phyloP scores from a whole-genome alignment of 1,140 invertebrate genomes.

The Pomacea maculata region DNA sequence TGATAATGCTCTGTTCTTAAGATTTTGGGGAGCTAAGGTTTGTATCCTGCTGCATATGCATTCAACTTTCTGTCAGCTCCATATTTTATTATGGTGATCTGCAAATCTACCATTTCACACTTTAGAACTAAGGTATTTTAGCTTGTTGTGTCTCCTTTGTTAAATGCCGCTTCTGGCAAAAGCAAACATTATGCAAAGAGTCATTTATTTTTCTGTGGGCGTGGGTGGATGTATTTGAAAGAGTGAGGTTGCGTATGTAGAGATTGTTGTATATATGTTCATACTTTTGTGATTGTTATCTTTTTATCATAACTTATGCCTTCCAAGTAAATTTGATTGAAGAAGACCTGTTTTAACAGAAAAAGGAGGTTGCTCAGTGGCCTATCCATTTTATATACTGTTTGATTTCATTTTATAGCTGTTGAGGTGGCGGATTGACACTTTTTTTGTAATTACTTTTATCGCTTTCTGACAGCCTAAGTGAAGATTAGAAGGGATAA shows the following conservation, averaged over 20 bases:
- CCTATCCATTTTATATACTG: background rate
- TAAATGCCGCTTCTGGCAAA: background rate
- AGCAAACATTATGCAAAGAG: background rate
- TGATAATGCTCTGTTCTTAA: too few species aligned
- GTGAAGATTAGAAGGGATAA: too few species aligned
- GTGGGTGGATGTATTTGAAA: background rate
- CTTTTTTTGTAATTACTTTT: too few species aligned
- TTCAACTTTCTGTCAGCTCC: too few species aligned
- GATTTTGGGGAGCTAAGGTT: too few species aligned
- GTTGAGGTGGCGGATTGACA: too few species aligned
- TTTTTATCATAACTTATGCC: background rate
- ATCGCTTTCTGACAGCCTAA: too few species aligned
- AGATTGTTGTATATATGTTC: background rate
- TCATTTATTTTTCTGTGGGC: background rate
- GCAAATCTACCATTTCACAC: background rate
- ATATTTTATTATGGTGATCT: too few species aligned
- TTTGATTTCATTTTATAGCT: background rate
- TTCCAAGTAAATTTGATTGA: background rate
- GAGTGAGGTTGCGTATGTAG: background rate
- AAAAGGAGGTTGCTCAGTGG: background rate
- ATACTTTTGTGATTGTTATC: background rate
- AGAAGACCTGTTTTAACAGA: background rate
- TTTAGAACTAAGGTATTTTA: background rate
- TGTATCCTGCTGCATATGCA: too few species aligned
- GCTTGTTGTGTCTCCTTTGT: background rate